Percentiles rank a stretch among this genome's conserved stretches.
Evolutionary conservation across 2,113 vertebrate genomes (phyloP).

Genomic region (Hepsetus odoe): DNA sequence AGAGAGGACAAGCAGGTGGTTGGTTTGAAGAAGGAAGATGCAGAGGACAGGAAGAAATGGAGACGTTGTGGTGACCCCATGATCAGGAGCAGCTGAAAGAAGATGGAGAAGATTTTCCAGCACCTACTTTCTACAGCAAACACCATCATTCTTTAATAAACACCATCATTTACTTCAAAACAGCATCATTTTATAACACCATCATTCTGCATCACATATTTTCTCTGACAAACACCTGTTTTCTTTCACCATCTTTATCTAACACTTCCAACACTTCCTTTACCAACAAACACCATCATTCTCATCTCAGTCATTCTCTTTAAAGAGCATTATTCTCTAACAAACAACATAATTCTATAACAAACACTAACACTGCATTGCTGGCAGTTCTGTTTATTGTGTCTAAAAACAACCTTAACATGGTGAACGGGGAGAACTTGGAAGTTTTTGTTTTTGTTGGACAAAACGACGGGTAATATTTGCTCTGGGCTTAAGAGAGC

Average conservation of each 20-base stretch:
- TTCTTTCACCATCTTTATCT: too few species aligned
- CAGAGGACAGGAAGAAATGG: too few species aligned
- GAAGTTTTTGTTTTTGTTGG: background rate
- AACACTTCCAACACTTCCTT: background rate
- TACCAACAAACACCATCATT: background rate
- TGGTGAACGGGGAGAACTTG: background rate
- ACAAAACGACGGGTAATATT: background rate
- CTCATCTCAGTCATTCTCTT: background rate
- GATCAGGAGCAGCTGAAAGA: too few species aligned
- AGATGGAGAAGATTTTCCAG: too few species aligned
- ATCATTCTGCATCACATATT: background rate
- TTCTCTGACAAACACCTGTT: background rate
- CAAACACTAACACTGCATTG: background rate
- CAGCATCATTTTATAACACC: background rate
- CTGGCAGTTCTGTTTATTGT: background rate
- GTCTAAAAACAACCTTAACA: background rate
- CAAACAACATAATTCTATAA: background rate
- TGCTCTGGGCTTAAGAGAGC: slow-evolving; percentile 1
- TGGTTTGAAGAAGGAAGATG: too few species aligned
- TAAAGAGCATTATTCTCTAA: background rate
- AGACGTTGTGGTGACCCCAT: too few species aligned
- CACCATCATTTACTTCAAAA: background rate
- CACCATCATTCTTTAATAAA: background rate
- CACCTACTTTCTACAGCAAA: background rate
- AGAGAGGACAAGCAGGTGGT: too few species aligned